Base-by-base conservation (phyloP, 2,888 invertebrate species). In the Lithophane leautieri region DNA sequence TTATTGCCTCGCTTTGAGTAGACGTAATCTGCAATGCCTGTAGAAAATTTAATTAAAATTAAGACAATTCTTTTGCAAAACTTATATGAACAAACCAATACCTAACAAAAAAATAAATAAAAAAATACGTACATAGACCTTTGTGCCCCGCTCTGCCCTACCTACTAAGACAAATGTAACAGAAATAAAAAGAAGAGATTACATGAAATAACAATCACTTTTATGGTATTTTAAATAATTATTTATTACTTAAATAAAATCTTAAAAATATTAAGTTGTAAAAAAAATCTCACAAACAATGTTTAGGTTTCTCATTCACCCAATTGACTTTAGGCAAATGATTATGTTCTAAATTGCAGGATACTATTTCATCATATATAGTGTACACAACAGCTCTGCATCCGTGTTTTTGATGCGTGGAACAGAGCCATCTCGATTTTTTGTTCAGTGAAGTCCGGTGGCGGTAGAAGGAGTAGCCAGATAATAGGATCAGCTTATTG, bases 351-450 rank as follows among this genome's bases (percentile, higher is more conserved):
- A 82, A 42, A 6, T 82, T 82, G 4, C 60, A 22, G 14, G 47
- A 62, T 6, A 78, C 42, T 14, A 61, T 61, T 54, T 44, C 34
- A 47, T 78, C 63, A 11, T 54, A 25, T 19, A 69, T 14, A 11
- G 79, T 79, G 2, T 82, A 79, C 0, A 82, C 52, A 4, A 69
- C 78, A 14, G 82, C 79, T 58, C 14, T 82, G 25, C 79, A 82
- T 28, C 78, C 79, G 3, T 78, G 34, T 8, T 0, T 4, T 19
- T 78, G 78, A 28, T 79, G 82, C 0, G 78, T 79, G 0, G 82
- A 62, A 42, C 78, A 82, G 11, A 63, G 44, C 78, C 78, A 79
- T 63, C 78, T 67, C 1, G 44, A 40, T 52, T 79, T 82, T 1
- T 60, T 60, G 16, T 4, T 28, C 1, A 9, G 3, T 0, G 50